phyloP scores from a whole-genome alignment of 2,888 invertebrate genomes.

The Oscheius sp. region DNA sequence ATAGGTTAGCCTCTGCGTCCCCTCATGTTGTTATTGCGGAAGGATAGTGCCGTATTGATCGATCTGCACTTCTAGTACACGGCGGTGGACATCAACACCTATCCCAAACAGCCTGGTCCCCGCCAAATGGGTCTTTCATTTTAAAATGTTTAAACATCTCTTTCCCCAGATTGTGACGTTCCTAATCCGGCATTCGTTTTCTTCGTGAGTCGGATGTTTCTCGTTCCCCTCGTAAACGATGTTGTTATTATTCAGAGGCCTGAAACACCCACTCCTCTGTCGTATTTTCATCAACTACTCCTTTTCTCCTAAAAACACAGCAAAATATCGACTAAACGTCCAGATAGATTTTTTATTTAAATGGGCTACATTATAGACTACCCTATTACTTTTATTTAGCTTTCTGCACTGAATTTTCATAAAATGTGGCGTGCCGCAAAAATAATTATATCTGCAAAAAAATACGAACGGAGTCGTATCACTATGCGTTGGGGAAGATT shows the following conservation, averaged over 20 bases:
- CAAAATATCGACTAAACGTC: too few species aligned
- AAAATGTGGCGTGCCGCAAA: too few species aligned
- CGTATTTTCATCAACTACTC: conserved; percentile 5
- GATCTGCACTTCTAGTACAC: conserved; percentile 29
- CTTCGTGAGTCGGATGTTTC: too few species aligned
- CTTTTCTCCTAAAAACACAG: too few species aligned
- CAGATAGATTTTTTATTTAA: too few species aligned
- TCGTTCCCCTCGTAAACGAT: neutral
- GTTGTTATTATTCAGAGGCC: neutral
- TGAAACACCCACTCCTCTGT: conserved; percentile 3
- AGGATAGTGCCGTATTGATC: conserved; percentile 33
- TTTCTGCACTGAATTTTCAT: too few species aligned
- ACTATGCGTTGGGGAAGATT: too few species aligned
- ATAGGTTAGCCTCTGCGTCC: neutral
- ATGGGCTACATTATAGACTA: too few species aligned
- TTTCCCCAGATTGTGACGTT: neutral
- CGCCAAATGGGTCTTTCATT: neutral
- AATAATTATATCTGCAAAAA: too few species aligned
- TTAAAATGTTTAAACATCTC: neutral
- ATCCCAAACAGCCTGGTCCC: conserved; percentile 10
- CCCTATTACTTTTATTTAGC: too few species aligned
- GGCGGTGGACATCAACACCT: conserved; percentile 20
- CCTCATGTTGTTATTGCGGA: conserved; percentile 24
- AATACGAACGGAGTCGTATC: too few species aligned
- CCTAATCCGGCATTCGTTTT: neutral